A percentile compares a stretch with the other conserved stretches of the same genome.
Evolutionary conservation across 1,140 invertebrate species (phyloP).

Genomic region (Galleria mellonella): DNA sequence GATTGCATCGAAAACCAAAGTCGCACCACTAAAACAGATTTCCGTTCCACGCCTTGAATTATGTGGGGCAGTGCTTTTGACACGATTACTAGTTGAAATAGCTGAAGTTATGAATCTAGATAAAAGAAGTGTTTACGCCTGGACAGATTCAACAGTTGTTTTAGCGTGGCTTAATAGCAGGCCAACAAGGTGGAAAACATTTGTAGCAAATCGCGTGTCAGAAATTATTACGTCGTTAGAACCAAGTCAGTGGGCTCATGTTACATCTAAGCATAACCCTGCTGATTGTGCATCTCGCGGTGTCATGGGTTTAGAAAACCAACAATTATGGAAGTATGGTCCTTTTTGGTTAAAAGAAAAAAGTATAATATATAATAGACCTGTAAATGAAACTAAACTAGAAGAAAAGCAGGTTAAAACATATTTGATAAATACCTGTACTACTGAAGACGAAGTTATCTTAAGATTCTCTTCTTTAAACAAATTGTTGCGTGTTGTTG

Average conservation of each 20-base stretch:
- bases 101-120: slow-evolving; percentile 15
- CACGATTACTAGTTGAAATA: slow-evolving; percentile 8
- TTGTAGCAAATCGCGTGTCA: slow-evolving; percentile 26
- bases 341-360: neutral
- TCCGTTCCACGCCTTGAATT: slow-evolving; percentile 33
- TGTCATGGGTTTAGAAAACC: neutral
- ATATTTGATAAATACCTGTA: neutral
- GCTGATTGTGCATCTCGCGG: neutral
- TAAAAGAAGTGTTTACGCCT: slow-evolving; percentile 25
- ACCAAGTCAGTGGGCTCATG: slow-evolving; percentile 43
- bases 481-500: neutral
- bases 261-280: slow-evolving; percentile 12
- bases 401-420: neutral
- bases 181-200: slow-evolving; percentile 18
- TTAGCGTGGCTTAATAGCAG: slow-evolving; percentile 31
- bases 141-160: slow-evolving; percentile 47
- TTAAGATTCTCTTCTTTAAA: neutral
- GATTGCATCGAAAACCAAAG: slow-evolving; percentile 22
- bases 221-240: slow-evolving; percentile 26
- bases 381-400: neutral
- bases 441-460: neutral
- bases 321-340: neutral
- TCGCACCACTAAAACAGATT: slow-evolving; percentile 25
- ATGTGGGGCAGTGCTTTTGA: slow-evolving; percentile 25
- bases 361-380: neutral